Conservation (phyloP, 2,113 vertebrate species). For the Odontesthes bonariensis region DNA sequence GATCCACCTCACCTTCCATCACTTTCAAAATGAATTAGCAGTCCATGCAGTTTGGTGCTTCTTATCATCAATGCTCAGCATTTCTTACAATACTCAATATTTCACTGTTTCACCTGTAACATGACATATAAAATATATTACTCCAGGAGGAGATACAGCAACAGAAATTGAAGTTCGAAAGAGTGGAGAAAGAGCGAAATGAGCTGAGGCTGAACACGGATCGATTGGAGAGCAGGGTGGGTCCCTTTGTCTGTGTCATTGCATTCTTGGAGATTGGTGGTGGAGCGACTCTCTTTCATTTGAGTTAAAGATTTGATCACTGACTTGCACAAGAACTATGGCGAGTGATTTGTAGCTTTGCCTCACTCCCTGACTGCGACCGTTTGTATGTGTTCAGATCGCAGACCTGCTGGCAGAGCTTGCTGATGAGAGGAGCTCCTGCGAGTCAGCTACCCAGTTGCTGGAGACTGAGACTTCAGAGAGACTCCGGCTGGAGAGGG, state of each 20-base stretch:
- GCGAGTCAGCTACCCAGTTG: slow-evolving; percentile 96
- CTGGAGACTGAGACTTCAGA: slow-evolving; percentile 92
- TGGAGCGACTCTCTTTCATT: slow-evolving; percentile 25
- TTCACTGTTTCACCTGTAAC: slow-evolving; percentile 2
- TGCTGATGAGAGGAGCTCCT: slow-evolving; percentile 93
- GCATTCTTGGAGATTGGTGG: slow-evolving; percentile 44
- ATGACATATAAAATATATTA: not conserved
- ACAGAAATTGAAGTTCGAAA: slow-evolving; percentile 91
- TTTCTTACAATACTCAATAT: slow-evolving; percentile 19
- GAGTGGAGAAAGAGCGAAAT: slow-evolving; percentile 94
- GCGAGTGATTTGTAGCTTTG: slow-evolving; percentile 15
- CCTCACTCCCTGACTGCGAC: slow-evolving; percentile 7
- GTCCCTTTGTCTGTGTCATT: slow-evolving; percentile 45
- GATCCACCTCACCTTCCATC: not conserved
- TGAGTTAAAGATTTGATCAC: slow-evolving; percentile 30
- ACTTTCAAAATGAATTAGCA: not conserved
- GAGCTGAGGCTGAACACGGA: slow-evolving; percentile 93
- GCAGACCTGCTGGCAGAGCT: slow-evolving; percentile 93
- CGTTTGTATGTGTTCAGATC: slow-evolving; percentile 81
- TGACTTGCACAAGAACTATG: not conserved
- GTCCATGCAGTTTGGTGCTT: not conserved
- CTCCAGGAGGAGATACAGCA: slow-evolving; percentile 95
- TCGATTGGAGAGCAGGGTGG: slow-evolving; percentile 94
- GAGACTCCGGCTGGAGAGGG: slow-evolving; percentile 92
- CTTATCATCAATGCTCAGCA: not conserved